phyloP scores from a whole-genome alignment of 2,113 vertebrate genomes.

The Nymphicus hollandicus region DNA sequence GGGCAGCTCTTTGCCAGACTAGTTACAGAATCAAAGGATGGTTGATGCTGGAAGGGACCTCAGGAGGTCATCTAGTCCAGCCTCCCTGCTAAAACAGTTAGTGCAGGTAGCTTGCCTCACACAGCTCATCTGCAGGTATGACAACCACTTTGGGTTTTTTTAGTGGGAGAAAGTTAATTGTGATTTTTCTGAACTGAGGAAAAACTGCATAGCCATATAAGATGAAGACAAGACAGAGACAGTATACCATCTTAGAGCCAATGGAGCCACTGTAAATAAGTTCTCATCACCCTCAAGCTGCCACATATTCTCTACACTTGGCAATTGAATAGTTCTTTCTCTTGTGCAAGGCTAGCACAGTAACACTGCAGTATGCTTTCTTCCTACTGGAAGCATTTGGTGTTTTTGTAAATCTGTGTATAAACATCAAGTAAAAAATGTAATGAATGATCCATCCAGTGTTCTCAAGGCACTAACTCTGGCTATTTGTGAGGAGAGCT shows the following conservation, averaged over 20 bases:
- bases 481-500: not conserved
- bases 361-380: not conserved
- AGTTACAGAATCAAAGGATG: not conserved
- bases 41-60: not conserved
- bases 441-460: not conserved
- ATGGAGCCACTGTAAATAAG: not conserved
- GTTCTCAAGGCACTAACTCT: not conserved
- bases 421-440: not conserved
- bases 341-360: not conserved
- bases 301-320: fast-evolving
- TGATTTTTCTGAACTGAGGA: not conserved
- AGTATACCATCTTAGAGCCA: not conserved
- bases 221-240: not conserved
- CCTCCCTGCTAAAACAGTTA: not conserved
- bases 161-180: not conserved
- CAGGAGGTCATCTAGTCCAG: not conserved
- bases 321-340: not conserved
- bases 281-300: not conserved
- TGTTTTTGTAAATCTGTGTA: not conserved
- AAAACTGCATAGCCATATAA: not conserved
- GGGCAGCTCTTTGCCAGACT: not conserved
- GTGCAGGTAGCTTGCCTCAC: not conserved
- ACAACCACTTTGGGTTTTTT: not conserved
- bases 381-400: not conserved
- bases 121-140: not conserved